These are phyloP conservation scores for Hemithea aestivaria DNA, from an alignment of 2,888 invertebrate genomes.

Conservation along the genomic window DNA sequence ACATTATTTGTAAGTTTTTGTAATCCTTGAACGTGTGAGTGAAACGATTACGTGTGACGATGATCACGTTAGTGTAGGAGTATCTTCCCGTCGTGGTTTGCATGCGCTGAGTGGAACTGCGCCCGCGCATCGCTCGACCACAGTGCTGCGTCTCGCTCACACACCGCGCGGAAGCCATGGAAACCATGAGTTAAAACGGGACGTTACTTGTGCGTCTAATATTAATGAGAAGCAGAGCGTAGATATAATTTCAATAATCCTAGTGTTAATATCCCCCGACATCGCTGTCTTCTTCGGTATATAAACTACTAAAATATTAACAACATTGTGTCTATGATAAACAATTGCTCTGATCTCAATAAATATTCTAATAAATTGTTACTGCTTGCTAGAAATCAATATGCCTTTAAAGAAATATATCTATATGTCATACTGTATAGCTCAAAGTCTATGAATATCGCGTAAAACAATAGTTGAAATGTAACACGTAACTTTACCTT, in stretches of 20 bases:
- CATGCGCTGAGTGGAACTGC: slow-evolving; percentile 22
- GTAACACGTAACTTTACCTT: slow-evolving; percentile 24
- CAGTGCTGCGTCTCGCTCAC: background rate
- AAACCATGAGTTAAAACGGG: slow-evolving; percentile 33
- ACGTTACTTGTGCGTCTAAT: slow-evolving; percentile 18
- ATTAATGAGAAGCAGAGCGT: slow-evolving; percentile 25
- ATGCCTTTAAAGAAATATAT: slow-evolving; percentile 29
- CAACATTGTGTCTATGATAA: slow-evolving; percentile 12
- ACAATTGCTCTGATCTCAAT: slow-evolving; percentile 32
- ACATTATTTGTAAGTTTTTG: slow-evolving; percentile 4
- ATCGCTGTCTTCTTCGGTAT: slow-evolving; percentile 7
- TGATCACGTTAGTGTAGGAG: background rate
- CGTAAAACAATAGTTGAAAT: slow-evolving; percentile 13
- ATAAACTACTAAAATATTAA: slow-evolving; percentile 10
- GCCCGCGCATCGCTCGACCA: background rate
- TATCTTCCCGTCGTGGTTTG: slow-evolving; percentile 41
- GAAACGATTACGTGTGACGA: background rate
- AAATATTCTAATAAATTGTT: slow-evolving; percentile 28
- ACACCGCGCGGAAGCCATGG: slow-evolving; percentile 16
- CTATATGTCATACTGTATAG: slow-evolving; percentile 23
- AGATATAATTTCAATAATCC: slow-evolving; percentile 22
- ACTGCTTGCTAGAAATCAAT: slow-evolving; percentile 36
- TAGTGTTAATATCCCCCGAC: slow-evolving; percentile 12
- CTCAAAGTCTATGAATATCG: slow-evolving; percentile 25
- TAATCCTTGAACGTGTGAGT: slow-evolving; percentile 1